Evolutionary conservation across 1,140 invertebrate genomes (phyloP).

Genomic region (Paramacrobiotus metropolitanus): DNA sequence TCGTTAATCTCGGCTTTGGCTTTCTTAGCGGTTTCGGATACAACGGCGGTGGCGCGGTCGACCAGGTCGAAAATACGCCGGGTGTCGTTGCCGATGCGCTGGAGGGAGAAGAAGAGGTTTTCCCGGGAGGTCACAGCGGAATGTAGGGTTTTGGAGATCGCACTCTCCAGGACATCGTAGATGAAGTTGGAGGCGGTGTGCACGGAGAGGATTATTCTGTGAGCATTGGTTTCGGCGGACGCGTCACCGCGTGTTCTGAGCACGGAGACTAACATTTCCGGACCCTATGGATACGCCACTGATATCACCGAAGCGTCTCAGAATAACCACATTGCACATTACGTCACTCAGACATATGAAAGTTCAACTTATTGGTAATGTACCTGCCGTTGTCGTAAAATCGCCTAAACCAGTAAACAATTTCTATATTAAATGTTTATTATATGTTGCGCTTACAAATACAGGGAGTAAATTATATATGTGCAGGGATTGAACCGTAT

Average conservation of each 20-base stretch:
- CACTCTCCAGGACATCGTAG: neutral
- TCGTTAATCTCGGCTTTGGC: neutral
- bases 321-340: too few relatives aligned
- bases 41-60: neutral
- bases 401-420: too few relatives aligned
- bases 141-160: neutral
- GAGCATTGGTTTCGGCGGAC: neutral
- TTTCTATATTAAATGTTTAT: too few relatives aligned
- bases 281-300: too few relatives aligned
- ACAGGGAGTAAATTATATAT: too few relatives aligned
- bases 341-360: too few relatives aligned
- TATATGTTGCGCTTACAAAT: too few relatives aligned
- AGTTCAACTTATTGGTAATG: too few relatives aligned
- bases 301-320: too few relatives aligned
- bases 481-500: too few relatives aligned
- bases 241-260: neutral
- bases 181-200: neutral
- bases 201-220: neutral
- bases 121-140: neutral
- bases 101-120: neutral
- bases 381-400: too few relatives aligned
- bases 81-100: neutral
- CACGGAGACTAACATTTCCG: neutral
- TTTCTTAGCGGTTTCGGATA: neutral
- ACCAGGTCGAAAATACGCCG: neutral